phyloP scores from a whole-genome alignment of 1,140 invertebrate genomes.

The Nomia melanderi region DNA sequence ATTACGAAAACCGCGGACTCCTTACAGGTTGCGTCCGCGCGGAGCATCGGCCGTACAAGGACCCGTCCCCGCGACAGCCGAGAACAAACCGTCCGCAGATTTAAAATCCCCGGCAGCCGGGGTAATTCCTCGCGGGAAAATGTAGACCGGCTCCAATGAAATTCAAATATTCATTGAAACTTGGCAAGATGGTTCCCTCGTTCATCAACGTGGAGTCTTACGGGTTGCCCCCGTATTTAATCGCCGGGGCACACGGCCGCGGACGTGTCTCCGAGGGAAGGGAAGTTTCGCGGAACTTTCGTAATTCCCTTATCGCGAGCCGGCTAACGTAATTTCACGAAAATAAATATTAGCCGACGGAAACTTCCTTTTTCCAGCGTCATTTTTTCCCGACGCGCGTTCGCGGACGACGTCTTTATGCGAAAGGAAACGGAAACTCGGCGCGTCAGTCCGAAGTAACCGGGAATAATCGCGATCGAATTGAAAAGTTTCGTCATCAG shows the following conservation, averaged over 20 bases:
- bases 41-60: too few relatives aligned
- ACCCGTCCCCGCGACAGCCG: too few relatives aligned
- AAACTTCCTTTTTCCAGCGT: not conserved
- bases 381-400: not conserved
- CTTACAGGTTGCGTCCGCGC: too few relatives aligned
- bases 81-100: too few relatives aligned
- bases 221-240: conserved; percentile 6
- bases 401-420: not conserved
- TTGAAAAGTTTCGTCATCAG: conserved; percentile 56
- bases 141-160: not conserved
- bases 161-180: conserved; percentile 14
- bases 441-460: conserved; percentile 11
- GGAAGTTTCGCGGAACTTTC: not conserved
- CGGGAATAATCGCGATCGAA: conserved; percentile 49
- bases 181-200: not conserved
- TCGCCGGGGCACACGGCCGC: not conserved
- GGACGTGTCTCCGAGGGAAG: not conserved
- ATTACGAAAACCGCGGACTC: too few relatives aligned
- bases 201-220: conserved; percentile 1
- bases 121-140: not conserved
- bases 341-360: conserved; percentile 34
- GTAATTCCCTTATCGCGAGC: conserved; percentile 14
- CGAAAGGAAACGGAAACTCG: too few relatives aligned
- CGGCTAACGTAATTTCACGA: conserved; percentile 37
- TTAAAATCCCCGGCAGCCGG: too few relatives aligned